Evolutionary conservation across 2,888 invertebrate genomes (phyloP).

Genomic region (Eledona agricola): DNA sequence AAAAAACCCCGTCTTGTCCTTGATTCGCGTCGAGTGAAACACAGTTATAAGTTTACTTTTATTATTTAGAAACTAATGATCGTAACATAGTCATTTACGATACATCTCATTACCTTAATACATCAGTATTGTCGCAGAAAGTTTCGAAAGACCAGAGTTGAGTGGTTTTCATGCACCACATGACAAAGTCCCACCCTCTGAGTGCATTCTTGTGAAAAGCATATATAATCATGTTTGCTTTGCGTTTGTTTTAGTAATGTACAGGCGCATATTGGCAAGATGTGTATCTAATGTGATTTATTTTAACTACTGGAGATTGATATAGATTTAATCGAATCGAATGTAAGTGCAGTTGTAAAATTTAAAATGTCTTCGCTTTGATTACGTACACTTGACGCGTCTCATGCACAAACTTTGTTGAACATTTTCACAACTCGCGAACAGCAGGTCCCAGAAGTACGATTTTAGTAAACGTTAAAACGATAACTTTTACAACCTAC

Average conservation of each 20-base stretch:
- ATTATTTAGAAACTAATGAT: slow-evolving; percentile 8
- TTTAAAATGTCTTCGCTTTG: no score
- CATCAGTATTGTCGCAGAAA: slow-evolving; percentile 32
- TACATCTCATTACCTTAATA: slow-evolving; percentile 32
- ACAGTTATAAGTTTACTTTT: slow-evolving; percentile 21
- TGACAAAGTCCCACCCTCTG: slow-evolving; percentile 36
- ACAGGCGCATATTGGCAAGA: slow-evolving; percentile 20
- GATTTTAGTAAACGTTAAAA: no score
- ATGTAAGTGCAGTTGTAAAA: slow-evolving; percentile 19
- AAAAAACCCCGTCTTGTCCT: no score
- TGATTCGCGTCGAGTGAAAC: no score
- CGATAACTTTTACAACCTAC: no score
- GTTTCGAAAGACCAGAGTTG: slow-evolving; percentile 44
- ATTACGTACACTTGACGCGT: no score
- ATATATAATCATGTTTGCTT: slow-evolving; percentile 31
- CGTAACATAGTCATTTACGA: slow-evolving; percentile 24
- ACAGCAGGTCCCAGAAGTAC: no score
- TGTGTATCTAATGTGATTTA: slow-evolving; percentile 26
- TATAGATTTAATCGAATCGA: slow-evolving; percentile 12
- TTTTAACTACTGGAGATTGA: slow-evolving; percentile 14
- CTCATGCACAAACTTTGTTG: no score
- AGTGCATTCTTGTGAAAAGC: slow-evolving; percentile 34
- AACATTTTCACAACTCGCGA: no score
- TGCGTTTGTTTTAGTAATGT: slow-evolving; percentile 21
- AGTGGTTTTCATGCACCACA: slow-evolving; percentile 50